Evolutionary conservation across 2,888 invertebrate species (phyloP), one percentile per base, ranked within the genome.

Genomic region (Aphodius granarius): DNA sequence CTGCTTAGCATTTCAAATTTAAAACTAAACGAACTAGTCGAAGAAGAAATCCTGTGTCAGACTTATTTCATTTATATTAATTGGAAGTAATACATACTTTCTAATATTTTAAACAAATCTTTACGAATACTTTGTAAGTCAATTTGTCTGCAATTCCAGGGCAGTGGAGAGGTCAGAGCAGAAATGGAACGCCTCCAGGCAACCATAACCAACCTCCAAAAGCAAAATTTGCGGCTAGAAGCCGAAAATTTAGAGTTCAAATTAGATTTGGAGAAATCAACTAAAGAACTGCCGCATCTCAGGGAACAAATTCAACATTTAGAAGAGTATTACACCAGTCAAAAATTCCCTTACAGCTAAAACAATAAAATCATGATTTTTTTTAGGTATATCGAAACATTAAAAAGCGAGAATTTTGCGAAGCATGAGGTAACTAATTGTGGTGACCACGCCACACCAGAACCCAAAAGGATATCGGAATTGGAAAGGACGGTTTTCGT

Each of bases 171-270:
- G 20, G 77, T 89, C 13, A 87, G 89, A 15, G 85, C 86, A 0
- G 90, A 90, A 83, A 77, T 90, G 71, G 90, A 90, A 80, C 88
- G 89, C 66, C 76, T 89, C 1, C 89, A 90, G 77, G 87, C 86
- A 63, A 85, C 86, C 9, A 82, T 86, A 21, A 86, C 89, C 13
- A 83, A 84, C 23, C 81, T 89, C 9, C 90, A 90, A 83, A 92
- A 92, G 79, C 89, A 90, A 76, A 92, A 94, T 81, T 86, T 93
- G 16, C 89, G 91, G 16, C 83, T 94, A 71, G 94, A 94, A 82
- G 91, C 93, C 66, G 93, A 92, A 82, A 94, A 93, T 84, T 87
- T 94, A 70, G 92, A 93, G 80, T 84, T 94, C 20, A 91, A 91
- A 79, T 87, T 94, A 81, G 92, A 94, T 83, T 87, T 92, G 75